These are phyloP conservation scores for Cochlearius cochlearius DNA, from an alignment of 2,113 vertebrate genomes.

Conservation along the genomic window DNA sequence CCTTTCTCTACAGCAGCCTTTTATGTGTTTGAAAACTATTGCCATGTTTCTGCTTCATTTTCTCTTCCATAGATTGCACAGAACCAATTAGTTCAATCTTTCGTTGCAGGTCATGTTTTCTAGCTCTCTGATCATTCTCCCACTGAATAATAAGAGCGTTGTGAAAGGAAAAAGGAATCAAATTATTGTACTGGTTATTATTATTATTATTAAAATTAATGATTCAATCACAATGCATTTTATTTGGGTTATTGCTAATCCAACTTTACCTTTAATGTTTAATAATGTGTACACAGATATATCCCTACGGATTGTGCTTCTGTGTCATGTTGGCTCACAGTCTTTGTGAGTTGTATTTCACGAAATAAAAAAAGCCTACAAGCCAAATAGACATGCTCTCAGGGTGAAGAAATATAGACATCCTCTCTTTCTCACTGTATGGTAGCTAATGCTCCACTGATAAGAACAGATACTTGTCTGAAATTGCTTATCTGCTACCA, in stretches of 20 bases:
- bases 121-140: constrained; percentile 41
- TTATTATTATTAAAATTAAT: constrained; percentile 47
- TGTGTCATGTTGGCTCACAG: neutral
- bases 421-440: neutral
- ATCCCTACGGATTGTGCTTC: neutral
- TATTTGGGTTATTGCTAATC: constrained; percentile 9
- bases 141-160: constrained; percentile 7
- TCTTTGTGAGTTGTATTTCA: neutral
- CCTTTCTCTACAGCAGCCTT: neutral
- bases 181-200: neutral
- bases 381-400: neutral
- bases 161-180: neutral
- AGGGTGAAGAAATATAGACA: neutral
- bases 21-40: constrained; percentile 14
- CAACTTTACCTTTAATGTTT: constrained; percentile 23
- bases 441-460: neutral
- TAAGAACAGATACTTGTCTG: neutral
- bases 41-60: neutral
- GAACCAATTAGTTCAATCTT: constrained; percentile 45
- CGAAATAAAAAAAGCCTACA: neutral
- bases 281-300: neutral
- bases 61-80: neutral
- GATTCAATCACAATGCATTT: constrained; percentile 24
- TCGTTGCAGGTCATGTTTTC: neutral
- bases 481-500: neutral